Conservation (phyloP, 2,113 vertebrate genomes). For the Sprattus sprattus region DNA sequence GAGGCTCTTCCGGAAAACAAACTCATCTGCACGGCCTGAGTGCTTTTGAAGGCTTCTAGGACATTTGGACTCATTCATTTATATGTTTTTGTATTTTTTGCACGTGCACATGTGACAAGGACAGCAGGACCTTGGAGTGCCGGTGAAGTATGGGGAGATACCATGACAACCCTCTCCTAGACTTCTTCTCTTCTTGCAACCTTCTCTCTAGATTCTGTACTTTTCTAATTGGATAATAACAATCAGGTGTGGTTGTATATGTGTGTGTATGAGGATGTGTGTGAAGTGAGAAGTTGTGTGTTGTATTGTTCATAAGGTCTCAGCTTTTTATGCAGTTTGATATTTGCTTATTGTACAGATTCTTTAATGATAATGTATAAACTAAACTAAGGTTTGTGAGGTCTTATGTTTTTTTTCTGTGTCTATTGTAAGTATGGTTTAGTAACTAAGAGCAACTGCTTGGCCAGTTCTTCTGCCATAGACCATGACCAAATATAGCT, state of each 20-base stretch:
- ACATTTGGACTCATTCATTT: not conserved
- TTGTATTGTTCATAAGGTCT: not conserved
- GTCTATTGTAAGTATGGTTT: not conserved
- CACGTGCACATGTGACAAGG: not conserved
- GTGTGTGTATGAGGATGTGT: not conserved
- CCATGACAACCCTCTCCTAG: not conserved
- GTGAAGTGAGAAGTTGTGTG: not conserved
- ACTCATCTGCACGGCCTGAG: not conserved
- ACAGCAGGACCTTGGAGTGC: not conserved
- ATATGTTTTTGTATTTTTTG: not conserved
- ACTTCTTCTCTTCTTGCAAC: not conserved
- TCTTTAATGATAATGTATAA: constrained; percentile 4
- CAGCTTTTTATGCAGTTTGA: not conserved
- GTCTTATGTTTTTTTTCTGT: not conserved
- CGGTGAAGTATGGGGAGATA: not conserved
- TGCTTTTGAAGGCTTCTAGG: not conserved
- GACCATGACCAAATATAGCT: not conserved
- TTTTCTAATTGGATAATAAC: not conserved
- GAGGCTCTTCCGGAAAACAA: not conserved
- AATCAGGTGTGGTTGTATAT: not conserved
- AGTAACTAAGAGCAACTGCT: not conserved
- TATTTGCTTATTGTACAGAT: not conserved
- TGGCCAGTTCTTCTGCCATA: not conserved
- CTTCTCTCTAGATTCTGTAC: not conserved
- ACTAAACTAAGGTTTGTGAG: not conserved